Evolutionary conservation across 2,797 vertebrate genomes (phyloP), one percentile per base, ranked within the genome.

Genomic region (Bradypodion pumilum): DNA sequence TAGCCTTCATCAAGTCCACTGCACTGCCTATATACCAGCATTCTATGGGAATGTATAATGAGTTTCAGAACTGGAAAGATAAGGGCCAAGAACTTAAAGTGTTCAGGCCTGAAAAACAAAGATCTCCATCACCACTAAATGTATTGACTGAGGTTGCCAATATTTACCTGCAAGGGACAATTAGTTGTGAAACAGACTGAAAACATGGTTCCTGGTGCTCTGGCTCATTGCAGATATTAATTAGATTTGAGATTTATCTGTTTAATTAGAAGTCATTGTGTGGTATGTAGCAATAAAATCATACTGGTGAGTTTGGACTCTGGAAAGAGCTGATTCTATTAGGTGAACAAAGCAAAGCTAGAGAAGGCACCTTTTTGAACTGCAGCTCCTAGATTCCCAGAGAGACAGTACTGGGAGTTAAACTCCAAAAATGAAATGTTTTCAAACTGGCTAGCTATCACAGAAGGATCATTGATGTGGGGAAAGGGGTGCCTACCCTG

Each of bases 221-320:
- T 89, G 92, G 95, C 94, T 89, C 89, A 87, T 94, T 93, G 88
- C 91, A 93, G 93, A 93, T 95, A 95, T 95, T 94, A 94, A 95
- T 93, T 85, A 83, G 91, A 93, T 94, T 90, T 92, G 92, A 94
- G 94, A 95, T 93, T 88, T 94, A 92, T 94, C 94, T 95, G 93
- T 94, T 95, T 95, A 94, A 95, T 95, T 93, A 95, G 82, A 86
- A 90, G 89, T 85, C 60, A 86, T 91, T 35, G 21, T 65, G 89
- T 70, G 81, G 82, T 49, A 37, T 52, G 65, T 78, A 91, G 76
- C 88, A 74, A 84, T 88, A 90, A 92, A 90, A 82, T 65, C 91
- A 83, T 65, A 60, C 25, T 0, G 0, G 70, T 83, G 88, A 89
- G 59, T 49, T 65, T 70, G 60, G 73, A 52, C 63, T 75, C 29